Percentiles rank a stretch among this genome's conserved stretches.
Evolutionary conservation across 2,113 vertebrate genomes (phyloP).

Genomic region (Cariama cristata): DNA sequence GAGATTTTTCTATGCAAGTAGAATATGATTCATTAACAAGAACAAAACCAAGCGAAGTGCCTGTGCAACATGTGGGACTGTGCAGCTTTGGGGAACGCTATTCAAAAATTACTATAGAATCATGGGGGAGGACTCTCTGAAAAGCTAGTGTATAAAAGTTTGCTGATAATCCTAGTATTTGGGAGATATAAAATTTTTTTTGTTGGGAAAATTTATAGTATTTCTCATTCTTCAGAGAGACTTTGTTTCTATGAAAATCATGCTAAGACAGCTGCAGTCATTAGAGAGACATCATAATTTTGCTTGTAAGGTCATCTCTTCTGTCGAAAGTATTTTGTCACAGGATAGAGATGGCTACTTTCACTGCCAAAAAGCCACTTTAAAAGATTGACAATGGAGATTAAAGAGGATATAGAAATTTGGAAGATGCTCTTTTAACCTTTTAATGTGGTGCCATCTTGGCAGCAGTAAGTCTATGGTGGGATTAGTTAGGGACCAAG

Average conservation of each 20-base stretch:
- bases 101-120: not conserved
- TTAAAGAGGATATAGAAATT: not conserved
- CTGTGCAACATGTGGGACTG: not conserved
- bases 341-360: not conserved
- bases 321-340: not conserved
- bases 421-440: constrained; percentile 30
- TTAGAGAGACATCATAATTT: not conserved
- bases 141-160: not conserved
- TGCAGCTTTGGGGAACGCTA: not conserved
- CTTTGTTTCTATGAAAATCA: not conserved
- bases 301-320: constrained; percentile 14
- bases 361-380: constrained; percentile 38
- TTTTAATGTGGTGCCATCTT: not conserved
- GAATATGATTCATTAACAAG: not conserved
- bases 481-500: not conserved
- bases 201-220: not conserved
- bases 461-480: not conserved
- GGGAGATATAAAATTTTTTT: not conserved
- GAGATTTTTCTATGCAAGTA: not conserved
- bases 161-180: not conserved
- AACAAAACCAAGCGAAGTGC: not conserved
- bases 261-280: not conserved
- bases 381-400: constrained; percentile 30
- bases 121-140: not conserved
- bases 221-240: not conserved